phyloP scores from a whole-genome alignment of 2,888 invertebrate species.

The Charanyca ferruginea region DNA sequence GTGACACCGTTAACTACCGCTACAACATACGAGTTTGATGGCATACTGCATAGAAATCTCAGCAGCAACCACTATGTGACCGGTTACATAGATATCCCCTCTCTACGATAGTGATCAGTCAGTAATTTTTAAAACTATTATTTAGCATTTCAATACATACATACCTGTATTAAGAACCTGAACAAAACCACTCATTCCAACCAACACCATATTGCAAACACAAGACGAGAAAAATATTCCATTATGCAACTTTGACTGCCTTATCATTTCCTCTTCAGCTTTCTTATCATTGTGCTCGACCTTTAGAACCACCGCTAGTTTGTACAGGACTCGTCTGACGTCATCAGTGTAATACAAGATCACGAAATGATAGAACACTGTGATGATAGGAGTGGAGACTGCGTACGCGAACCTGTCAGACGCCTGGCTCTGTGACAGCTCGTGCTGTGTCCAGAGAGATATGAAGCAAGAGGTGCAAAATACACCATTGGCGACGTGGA shows the following conservation, averaged over 20 bases:
- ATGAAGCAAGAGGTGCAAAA: slow-evolving; percentile 31
- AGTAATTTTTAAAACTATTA: too few species aligned
- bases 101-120: too few species aligned
- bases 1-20: neutral
- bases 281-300: slow-evolving; percentile 30
- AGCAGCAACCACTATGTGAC: too few species aligned
- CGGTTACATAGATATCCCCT: too few species aligned
- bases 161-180: slow-evolving; percentile 22
- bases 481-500: slow-evolving; percentile 33
- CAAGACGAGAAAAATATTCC: slow-evolving; percentile 44
- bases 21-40: too few species aligned
- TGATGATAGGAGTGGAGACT: slow-evolving; percentile 33
- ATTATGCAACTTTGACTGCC: slow-evolving; percentile 35
- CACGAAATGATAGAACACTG: slow-evolving; percentile 39
- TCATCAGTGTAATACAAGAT: slow-evolving; percentile 30
- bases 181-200: slow-evolving; percentile 32
- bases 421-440: slow-evolving; percentile 24
- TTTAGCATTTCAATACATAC: neutral
- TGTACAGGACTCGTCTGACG: slow-evolving; percentile 25
- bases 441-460: slow-evolving; percentile 45
- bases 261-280: slow-evolving; percentile 42
- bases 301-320: slow-evolving; percentile 33
- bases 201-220: slow-evolving; percentile 32
- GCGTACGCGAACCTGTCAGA: slow-evolving; percentile 40
- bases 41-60: too few species aligned